phyloP scores from a whole-genome alignment of 2,113 vertebrate genomes.

The Oophaga pumilio region DNA sequence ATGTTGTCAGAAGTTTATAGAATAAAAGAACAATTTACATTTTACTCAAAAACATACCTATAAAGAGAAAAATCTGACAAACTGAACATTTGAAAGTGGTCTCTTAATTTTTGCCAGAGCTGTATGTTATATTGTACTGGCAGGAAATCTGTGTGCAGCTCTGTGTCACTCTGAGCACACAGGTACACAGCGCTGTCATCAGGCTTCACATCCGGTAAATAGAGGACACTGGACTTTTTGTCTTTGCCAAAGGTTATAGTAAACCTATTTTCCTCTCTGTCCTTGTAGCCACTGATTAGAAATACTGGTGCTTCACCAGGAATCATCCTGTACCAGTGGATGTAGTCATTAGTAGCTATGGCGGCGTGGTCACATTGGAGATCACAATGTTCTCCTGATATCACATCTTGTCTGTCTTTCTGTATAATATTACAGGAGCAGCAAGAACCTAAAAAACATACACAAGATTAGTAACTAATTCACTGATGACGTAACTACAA shows the following conservation, averaged over 20 bases:
- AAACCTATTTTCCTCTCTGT: not conserved
- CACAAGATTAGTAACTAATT: not conserved
- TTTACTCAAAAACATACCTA: no score
- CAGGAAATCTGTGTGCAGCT: not conserved
- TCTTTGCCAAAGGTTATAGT: not conserved
- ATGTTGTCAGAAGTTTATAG: no score
- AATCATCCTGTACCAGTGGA: constrained; percentile 33
- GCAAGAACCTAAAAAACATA: constrained; percentile 3
- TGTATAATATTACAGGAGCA: constrained; percentile 31
- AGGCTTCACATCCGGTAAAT: not conserved
- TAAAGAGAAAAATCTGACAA: no score
- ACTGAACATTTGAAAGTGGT: no score
- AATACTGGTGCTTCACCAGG: constrained; percentile 11
- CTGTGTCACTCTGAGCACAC: constrained; percentile 43
- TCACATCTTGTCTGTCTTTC: not conserved
- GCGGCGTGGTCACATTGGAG: constrained; percentile 13
- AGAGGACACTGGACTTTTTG: constrained; percentile 17
- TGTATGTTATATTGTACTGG: constrained; percentile 22
- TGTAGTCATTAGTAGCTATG: constrained; percentile 7
- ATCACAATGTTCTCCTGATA: not conserved
- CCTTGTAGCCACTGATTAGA: constrained; percentile 3
- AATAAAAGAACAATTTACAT: no score
- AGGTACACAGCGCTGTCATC: constrained; percentile 20
- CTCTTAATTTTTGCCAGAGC: no score
- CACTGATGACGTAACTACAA: not conserved